Evolutionary conservation across 2,113 vertebrate genomes (phyloP).

Genomic region (Hippocampus abdominalis): DNA sequence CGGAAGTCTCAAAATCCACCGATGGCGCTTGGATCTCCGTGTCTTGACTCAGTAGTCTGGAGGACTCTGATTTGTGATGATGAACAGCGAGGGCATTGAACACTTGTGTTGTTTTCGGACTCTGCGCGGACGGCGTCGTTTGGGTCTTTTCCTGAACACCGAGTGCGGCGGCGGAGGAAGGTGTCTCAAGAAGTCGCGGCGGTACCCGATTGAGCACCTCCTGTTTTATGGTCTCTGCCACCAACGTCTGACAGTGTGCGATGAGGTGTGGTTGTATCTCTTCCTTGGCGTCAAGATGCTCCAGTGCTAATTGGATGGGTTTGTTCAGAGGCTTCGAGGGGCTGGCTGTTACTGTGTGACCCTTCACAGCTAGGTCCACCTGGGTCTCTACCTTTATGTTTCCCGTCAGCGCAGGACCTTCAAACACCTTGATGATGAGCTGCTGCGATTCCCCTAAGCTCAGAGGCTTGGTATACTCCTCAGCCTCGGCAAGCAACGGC

Average conservation of each 20-base stretch:
- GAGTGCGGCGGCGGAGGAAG: neutral
- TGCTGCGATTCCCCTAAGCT: slow-evolving; percentile 5
- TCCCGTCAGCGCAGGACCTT: neutral
- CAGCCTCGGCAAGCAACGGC: neutral
- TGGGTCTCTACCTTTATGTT: neutral
- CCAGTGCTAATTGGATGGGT: neutral
- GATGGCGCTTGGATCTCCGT: neutral
- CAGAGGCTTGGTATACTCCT: neutral
- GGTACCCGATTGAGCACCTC: neutral
- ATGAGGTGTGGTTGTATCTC: neutral
- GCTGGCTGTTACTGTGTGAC: neutral
- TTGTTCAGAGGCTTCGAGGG: neutral
- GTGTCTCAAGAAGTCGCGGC: neutral
- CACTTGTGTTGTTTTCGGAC: neutral
- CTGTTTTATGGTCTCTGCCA: neutral
- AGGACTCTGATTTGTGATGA: neutral
- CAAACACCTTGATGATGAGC: slow-evolving; percentile 6
- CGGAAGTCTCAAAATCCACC: neutral
- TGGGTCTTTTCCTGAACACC: neutral
- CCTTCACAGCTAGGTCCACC: neutral
- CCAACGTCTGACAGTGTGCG: neutral
- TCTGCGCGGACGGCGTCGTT: neutral
- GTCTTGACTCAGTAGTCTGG: neutral
- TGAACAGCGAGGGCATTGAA: neutral
- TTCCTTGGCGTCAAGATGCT: neutral